Conservation (phyloP, 2,113 vertebrate genomes). For the human region DNA sequence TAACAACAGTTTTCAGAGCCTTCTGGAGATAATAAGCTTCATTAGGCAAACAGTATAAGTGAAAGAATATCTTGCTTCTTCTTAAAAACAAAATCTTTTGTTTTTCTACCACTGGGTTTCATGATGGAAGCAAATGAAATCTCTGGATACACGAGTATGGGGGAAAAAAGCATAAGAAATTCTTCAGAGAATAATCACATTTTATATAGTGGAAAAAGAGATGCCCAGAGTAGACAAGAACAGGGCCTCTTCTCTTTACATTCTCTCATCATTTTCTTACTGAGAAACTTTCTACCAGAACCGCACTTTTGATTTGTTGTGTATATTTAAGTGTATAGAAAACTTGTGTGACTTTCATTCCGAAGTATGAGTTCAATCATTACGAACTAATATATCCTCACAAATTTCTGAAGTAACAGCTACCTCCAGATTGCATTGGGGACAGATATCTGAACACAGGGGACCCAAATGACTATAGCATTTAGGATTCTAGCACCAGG, state of each 20-base stretch:
- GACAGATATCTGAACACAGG: neutral
- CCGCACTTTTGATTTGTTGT: neutral
- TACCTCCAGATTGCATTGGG: neutral
- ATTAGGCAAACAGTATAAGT: neutral
- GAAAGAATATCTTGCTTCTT: neutral
- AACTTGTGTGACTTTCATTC: neutral
- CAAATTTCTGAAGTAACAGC: constrained; percentile 27
- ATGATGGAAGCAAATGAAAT: neutral
- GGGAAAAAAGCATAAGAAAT: neutral
- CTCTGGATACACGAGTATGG: neutral
- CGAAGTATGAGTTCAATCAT: neutral
- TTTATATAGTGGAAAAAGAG: neutral
- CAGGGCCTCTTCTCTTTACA: neutral
- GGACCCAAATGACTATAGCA: neutral
- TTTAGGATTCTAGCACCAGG: neutral
- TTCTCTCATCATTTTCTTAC: neutral
- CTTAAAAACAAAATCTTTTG: neutral
- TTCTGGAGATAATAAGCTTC: neutral
- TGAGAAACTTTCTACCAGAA: neutral
- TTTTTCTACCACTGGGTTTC: neutral
- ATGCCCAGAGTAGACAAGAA: neutral
- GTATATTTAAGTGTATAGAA: neutral
- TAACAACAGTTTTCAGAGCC: neutral
- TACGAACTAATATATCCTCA: neutral
- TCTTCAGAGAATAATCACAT: neutral